These are phyloP conservation scores for Gopherus evgoodei DNA, from an alignment of 2,113 vertebrate species.

Conservation along the genomic window DNA sequence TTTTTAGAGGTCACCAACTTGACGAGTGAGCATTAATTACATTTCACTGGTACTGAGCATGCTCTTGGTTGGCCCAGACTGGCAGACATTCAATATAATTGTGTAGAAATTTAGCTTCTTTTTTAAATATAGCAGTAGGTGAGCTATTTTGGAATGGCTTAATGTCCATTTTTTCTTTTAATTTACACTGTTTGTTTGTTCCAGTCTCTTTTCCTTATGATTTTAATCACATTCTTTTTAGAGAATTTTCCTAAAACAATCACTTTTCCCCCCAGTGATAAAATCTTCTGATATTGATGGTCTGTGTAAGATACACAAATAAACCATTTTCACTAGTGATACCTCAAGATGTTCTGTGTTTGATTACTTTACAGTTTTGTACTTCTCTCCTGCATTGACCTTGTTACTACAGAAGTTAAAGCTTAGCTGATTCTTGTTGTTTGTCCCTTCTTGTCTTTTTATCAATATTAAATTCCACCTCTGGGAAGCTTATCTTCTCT, in stretches of 20 bases:
- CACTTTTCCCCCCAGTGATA: neutral
- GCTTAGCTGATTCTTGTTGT: constrained; percentile 16
- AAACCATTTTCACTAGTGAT: neutral
- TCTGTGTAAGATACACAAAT: neutral
- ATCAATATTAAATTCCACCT: constrained; percentile 38
- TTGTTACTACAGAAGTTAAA: constrained; percentile 35
- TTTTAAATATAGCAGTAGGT: neutral
- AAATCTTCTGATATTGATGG: neutral
- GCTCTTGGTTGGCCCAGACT: neutral
- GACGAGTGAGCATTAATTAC: neutral
- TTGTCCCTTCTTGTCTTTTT: constrained; percentile 28
- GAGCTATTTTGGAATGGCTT: neutral
- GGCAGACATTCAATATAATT: neutral
- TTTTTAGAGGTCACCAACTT: constrained; percentile 13
- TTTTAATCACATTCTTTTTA: neutral
- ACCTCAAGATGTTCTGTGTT: neutral
- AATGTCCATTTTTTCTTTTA: neutral
- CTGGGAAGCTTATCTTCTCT: constrained; percentile 15
- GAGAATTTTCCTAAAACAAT: neutral
- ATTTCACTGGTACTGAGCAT: neutral
- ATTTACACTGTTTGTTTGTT: neutral
- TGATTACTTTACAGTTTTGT: neutral
- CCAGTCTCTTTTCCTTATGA: neutral
- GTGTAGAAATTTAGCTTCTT: neutral
- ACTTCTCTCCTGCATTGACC: constrained; percentile 24